phyloP scores from a whole-genome alignment of 30 jellyfish, hydroid and myxozoan genomes.

The Hydractinia echinata region DNA sequence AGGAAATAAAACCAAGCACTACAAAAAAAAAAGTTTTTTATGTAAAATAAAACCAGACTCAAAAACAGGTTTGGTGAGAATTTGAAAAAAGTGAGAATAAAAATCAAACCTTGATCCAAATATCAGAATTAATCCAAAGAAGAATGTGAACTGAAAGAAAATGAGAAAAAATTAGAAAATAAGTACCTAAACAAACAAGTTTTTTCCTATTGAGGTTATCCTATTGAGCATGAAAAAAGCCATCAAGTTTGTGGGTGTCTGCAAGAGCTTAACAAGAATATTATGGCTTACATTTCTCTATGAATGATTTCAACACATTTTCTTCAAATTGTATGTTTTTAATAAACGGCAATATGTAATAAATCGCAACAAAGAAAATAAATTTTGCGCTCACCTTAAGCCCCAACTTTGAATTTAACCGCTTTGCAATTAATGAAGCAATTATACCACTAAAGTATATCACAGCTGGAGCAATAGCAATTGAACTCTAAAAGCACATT shows the following conservation, averaged over 20 bases:
- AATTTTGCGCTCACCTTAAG: conserved; percentile 45
- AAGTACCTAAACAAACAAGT: neutral
- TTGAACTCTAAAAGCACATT: conserved; percentile 52
- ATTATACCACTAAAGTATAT: conserved; percentile 77
- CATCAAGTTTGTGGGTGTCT: too few relatives aligned
- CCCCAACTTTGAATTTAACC: conserved; percentile 56
- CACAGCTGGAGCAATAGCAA: conserved; percentile 76
- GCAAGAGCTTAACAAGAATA: too few relatives aligned
- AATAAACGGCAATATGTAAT: too few relatives aligned
- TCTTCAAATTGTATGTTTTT: too few relatives aligned
- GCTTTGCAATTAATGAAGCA: conserved; percentile 66
- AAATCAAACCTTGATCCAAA: conserved; percentile 53
- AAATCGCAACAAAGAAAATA: neutral
- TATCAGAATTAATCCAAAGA: conserved; percentile 48
- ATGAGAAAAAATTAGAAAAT: neutral
- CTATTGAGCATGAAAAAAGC: too few relatives aligned
- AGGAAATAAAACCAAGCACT: conserved; percentile 74
- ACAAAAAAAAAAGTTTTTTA: neutral
- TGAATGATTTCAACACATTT: too few relatives aligned
- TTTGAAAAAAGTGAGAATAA: neutral
- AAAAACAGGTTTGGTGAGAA: neutral
- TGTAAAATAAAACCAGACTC: neutral
- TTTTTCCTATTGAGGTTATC: neutral
- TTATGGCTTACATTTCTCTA: too few relatives aligned
- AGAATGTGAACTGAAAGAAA: conserved; percentile 53